Base-by-base conservation (phyloP, 2,797 vertebrate genomes). In the Antrozous pallidus region DNA sequence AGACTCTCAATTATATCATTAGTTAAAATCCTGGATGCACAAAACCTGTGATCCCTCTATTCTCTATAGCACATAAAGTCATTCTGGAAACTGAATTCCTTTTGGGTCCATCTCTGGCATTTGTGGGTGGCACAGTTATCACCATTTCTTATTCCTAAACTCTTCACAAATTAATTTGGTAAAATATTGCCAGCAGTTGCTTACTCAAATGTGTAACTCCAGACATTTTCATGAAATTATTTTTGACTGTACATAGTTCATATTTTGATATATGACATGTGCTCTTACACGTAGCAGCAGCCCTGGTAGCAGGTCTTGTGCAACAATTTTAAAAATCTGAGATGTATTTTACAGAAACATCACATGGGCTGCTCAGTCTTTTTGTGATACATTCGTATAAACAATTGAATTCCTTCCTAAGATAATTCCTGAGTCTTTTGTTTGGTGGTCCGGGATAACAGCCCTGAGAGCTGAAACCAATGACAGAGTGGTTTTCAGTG, bases 371-470 rank as follows among this genome's bases (percentile, higher is more conserved):
- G 67, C 33, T 71, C 65, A 20, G 28, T 38, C 33, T 45, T 47
- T 51, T 8, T 33, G n/a, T 31, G 40, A 17, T 12, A 22, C 1
- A 0, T 13, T 16, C 4, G 42, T 81, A 0, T 31, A 0, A 1
- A 0, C 5, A 40, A 31, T 4, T 22, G 3, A 61, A 8, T 13
- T 80, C 51, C 51, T 65, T 9, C 8, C 56, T 33, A 24, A 63
- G 33, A 28, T 0, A 0, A 1, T 54, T 7, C 0, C 4, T 26
- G 1, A 3, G 0, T 16, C 51, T 0, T 38, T 6, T 65, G 38
- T 51, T 65, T 69, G 33, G 33, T 0, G 33, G 38, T 28, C 14
- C 12, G 42, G 69, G 9, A 93, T 26, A 0, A 1, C 0, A n/a
- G 22, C 58, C 42, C 54, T 18, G 36, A 0, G 67, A 36, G 56